Evolutionary conservation across 1,140 invertebrate species (phyloP).

Genomic region (Schlechtendalia chinensis): DNA sequence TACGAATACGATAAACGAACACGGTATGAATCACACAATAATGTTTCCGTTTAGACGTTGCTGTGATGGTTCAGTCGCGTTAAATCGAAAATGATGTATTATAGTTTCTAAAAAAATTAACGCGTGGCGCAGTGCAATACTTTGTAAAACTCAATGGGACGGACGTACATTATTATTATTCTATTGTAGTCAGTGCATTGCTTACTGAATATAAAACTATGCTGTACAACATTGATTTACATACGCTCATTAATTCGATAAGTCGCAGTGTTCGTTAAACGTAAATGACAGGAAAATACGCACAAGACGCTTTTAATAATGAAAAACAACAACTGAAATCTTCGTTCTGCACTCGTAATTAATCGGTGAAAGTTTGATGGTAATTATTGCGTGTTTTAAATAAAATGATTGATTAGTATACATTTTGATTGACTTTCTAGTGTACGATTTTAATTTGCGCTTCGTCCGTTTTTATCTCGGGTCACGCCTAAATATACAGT

Average conservation of each 20-base stretch:
- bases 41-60: no score
- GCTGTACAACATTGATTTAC: background rate
- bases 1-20: background rate
- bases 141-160: no score
- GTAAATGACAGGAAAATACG: background rate
- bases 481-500: constrained; percentile 17
- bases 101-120: background rate
- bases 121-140: no score
- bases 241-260: background rate
- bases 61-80: no score
- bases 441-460: background rate
- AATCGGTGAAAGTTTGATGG: background rate
- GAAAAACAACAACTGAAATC: background rate
- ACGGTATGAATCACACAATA: no score
- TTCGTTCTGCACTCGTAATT: background rate
- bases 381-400: background rate
- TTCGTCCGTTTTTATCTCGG: background rate
- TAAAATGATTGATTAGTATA: constrained; percentile 1
- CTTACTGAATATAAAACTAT: no score
- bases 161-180: no score
- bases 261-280: background rate
- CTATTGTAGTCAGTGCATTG: no score
- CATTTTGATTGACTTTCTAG: constrained; percentile 20
- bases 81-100: no score
- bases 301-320: background rate